phyloP scores from a whole-genome alignment of 2,888 invertebrate species.

The Hermodice carunculata region DNA sequence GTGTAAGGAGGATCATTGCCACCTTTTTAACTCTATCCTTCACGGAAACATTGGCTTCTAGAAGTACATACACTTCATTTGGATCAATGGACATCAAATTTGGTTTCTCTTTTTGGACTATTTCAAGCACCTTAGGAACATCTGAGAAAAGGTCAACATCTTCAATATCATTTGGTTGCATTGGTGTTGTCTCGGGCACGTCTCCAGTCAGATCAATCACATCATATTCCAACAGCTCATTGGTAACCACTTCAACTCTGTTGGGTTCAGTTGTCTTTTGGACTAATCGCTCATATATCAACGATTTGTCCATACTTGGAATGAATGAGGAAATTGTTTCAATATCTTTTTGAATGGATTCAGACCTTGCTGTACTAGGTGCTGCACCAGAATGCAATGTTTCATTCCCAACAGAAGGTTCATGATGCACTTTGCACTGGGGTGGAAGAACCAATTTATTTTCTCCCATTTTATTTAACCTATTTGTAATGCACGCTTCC shows the following conservation, averaged over 20 bases:
- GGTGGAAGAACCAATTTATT: no score
- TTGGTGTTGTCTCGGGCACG: neutral
- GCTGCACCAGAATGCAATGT: no score
- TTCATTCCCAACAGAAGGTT: no score
- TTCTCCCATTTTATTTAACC: no score
- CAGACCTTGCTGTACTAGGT: no score
- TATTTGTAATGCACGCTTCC: no score
- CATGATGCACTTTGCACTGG: no score
- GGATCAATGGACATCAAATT: neutral
- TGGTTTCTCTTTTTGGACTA: neutral
- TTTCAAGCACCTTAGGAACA: neutral
- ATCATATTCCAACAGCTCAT: slow-evolving; percentile 3
- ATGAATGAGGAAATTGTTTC: no score
- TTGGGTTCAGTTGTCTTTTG: neutral
- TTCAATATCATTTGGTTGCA: no score
- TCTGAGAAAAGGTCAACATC: neutral
- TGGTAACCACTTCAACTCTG: slow-evolving; percentile 2
- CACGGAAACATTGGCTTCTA: neutral
- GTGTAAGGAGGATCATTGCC: neutral
- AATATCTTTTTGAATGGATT: no score
- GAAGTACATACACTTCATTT: neutral
- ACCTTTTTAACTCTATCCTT: neutral
- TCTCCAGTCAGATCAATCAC: neutral
- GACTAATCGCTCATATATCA: neutral
- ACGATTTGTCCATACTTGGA: no score